A percentile compares a stretch with the other conserved stretches of the same genome.
These are phyloP conservation scores for Caenorhabditis plicata DNA, from an alignment of 2,888 invertebrate species.

Conservation along the genomic window DNA sequence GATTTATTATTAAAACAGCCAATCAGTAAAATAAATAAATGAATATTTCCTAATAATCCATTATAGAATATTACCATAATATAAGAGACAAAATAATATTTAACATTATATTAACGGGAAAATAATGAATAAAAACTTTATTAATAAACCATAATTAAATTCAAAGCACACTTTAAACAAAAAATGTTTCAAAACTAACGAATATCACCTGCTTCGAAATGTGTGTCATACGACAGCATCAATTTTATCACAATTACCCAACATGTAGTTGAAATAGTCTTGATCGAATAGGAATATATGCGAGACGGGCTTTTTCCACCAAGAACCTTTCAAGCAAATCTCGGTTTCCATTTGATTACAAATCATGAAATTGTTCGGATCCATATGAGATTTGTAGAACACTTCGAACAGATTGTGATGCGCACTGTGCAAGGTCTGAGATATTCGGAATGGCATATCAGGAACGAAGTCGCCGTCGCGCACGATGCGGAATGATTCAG, in stretches of 20 bases:
- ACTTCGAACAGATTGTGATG: constrained; percentile 38
- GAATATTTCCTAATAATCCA: too few relatives aligned
- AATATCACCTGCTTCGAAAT: too few relatives aligned
- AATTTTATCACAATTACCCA: background rate
- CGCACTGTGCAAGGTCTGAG: constrained; percentile 22
- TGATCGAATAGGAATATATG: background rate
- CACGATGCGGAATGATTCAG: constrained; percentile 28
- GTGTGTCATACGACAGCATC: too few relatives aligned
- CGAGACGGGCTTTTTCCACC: background rate
- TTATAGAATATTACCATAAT: too few relatives aligned
- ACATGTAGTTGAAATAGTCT: background rate
- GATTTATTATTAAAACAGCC: too few relatives aligned
- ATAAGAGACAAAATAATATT: too few relatives aligned
- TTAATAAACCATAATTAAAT: too few relatives aligned
- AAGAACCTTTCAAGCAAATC: background rate
- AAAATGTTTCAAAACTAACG: too few relatives aligned
- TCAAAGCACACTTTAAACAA: too few relatives aligned
- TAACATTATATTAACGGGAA: too few relatives aligned
- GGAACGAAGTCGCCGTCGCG: constrained; percentile 37
- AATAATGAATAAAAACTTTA: too few relatives aligned
- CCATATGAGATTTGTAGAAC: background rate
- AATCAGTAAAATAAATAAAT: too few relatives aligned
- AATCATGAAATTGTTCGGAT: background rate
- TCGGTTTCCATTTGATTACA: background rate
- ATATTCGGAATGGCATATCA: constrained; percentile 32